Evolutionary conservation across 2,888 invertebrate genomes (phyloP).

Genomic region (Nephrotoma appendiculata): DNA sequence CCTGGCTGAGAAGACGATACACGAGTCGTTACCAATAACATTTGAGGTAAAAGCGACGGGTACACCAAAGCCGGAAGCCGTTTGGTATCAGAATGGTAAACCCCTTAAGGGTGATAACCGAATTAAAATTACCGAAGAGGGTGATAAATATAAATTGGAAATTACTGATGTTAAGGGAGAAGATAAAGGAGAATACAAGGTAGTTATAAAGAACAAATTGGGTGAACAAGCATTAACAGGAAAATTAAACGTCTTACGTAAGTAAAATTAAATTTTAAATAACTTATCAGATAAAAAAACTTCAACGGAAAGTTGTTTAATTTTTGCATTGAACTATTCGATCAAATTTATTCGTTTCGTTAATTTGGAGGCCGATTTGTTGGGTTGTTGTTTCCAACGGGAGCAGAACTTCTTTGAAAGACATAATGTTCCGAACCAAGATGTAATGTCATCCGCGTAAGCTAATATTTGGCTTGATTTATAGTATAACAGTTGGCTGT

Average conservation of each 20-base stretch:
- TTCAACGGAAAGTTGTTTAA: too few relatives aligned
- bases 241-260: constrained; percentile 56
- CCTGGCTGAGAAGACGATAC: constrained; percentile 57
- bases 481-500: too few relatives aligned
- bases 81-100: constrained; percentile 66
- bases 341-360: too few relatives aligned
- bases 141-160: constrained; percentile 57
- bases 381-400: too few relatives aligned
- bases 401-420: too few relatives aligned
- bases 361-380: too few relatives aligned
- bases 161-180: constrained; percentile 50
- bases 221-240: constrained; percentile 66
- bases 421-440: too few relatives aligned
- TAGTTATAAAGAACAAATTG: constrained; percentile 65
- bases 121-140: constrained; percentile 46
- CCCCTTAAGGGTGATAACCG: constrained; percentile 50
- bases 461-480: too few relatives aligned
- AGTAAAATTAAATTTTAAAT: constrained; percentile 23
- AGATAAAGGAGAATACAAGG: constrained; percentile 73
- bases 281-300: background rate
- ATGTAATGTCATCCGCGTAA: too few relatives aligned
- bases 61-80: constrained; percentile 59
- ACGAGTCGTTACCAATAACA: constrained; percentile 65
- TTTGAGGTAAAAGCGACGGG: constrained; percentile 68
- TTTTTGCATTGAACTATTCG: too few relatives aligned